These are phyloP conservation scores for Phenganax subtilis DNA, from an alignment of 92 coral and sea anemone genomes.

Conservation along the genomic window DNA sequence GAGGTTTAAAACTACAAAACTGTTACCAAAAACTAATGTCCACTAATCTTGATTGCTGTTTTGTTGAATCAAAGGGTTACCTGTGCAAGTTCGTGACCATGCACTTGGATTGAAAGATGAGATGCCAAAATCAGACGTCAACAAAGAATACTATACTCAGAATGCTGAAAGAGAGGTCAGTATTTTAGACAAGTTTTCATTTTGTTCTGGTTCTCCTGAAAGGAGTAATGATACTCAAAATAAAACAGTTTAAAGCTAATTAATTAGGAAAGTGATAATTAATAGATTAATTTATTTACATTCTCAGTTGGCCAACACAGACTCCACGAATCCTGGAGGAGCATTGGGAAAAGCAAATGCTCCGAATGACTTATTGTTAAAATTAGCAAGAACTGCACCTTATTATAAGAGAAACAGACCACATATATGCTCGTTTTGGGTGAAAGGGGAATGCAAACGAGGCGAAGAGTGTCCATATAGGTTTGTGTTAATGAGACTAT, in stretches of 20 bases:
- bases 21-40: neutral
- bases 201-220: neutral
- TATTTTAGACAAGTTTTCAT: neutral
- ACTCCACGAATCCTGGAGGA: slow-evolving; percentile 91
- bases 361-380: slow-evolving; percentile 87
- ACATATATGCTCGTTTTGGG: slow-evolving; percentile 98
- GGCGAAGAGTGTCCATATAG: slow-evolving; percentile 99
- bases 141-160: slow-evolving; percentile 96
- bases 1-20: neutral
- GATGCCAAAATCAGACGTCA: slow-evolving; percentile 96
- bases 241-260: neutral
- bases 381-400: slow-evolving; percentile 96
- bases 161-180: slow-evolving; percentile 81
- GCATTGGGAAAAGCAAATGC: slow-evolving; percentile 96
- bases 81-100: slow-evolving; percentile 95
- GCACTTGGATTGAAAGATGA: slow-evolving; percentile 96
- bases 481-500: slow-evolving; percentile 39
- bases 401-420: slow-evolving; percentile 97
- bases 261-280: neutral
- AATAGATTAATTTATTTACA: neutral
- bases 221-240: neutral
- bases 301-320: slow-evolving; percentile 85
- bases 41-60: neutral
- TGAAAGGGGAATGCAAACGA: slow-evolving; percentile 95
- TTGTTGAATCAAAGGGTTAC: slow-evolving; percentile 57